These are phyloP conservation scores for Gracilinanus agilis DNA, from an alignment of 2,113 vertebrate genomes.

Conservation along the genomic window DNA sequence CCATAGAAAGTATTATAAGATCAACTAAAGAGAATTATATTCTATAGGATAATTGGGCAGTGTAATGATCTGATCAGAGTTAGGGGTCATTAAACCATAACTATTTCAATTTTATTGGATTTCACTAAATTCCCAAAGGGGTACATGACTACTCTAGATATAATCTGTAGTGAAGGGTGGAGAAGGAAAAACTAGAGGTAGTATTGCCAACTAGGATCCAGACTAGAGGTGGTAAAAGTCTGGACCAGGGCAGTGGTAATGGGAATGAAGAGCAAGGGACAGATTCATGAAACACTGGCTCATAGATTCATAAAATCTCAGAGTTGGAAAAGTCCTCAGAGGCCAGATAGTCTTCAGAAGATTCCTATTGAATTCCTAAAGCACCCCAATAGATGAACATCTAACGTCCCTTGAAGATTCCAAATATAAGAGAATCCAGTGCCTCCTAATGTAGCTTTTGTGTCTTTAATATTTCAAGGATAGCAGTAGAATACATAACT, in stretches of 20 bases:
- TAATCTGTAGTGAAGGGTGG: not conserved
- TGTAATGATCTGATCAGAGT: not conserved
- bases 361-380: not conserved
- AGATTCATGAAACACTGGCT: not conserved
- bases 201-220: not conserved
- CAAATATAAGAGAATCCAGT: not conserved
- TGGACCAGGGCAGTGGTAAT: not conserved
- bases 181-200: not conserved
- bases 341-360: not conserved
- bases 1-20: not conserved
- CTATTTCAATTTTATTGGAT: not conserved
- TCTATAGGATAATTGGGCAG: not conserved
- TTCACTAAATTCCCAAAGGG: not conserved
- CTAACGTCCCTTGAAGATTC: not conserved
- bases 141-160: not conserved
- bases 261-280: not conserved
- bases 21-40: no score
- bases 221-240: not conserved
- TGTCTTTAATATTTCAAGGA: not conserved
- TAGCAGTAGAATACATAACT: not conserved
- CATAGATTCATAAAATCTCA: not conserved
- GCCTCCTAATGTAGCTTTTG: not conserved
- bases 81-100: not conserved
- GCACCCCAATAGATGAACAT: not conserved
- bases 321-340: not conserved